Evolutionary conservation across 1,140 invertebrate genomes (phyloP).

Genomic region (Drosophila serrata): DNA sequence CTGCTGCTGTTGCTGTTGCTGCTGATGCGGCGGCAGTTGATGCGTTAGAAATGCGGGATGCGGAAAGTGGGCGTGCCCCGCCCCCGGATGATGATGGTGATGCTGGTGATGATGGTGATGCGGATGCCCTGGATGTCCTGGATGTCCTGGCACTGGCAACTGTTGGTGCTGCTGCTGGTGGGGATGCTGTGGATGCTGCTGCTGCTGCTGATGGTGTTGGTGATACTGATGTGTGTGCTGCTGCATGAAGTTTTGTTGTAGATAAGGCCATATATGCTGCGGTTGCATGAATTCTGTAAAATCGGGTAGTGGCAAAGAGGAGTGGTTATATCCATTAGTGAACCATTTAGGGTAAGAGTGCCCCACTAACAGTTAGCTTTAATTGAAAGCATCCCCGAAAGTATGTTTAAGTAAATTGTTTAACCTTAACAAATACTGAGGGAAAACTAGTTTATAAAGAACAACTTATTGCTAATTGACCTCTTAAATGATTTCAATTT

Average conservation of each 20-base stretch:
- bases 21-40: conserved; percentile 65
- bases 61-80: conserved; percentile 70
- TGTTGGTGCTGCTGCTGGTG: conserved; percentile 72
- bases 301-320: conserved; percentile 2
- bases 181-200: conserved; percentile 56
- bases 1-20: conserved; percentile 64
- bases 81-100: conserved; percentile 52
- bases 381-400: background rate
- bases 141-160: conserved; percentile 60
- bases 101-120: conserved; percentile 72
- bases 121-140: conserved; percentile 54
- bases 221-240: conserved; percentile 82
- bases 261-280: conserved; percentile 86
- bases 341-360: background rate
- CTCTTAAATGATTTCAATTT: background rate
- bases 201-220: conserved; percentile 63
- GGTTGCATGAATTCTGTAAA: conserved; percentile 85
- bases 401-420: conserved; percentile 11
- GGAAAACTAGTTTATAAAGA: too few relatives aligned
- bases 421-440: background rate
- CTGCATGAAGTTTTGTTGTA: conserved; percentile 85
- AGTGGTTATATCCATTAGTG: conserved; percentile 25
- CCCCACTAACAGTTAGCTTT: background rate
- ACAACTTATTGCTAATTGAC: background rate
- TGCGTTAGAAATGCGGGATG: conserved; percentile 84